These are phyloP conservation scores for Prionailurus viverrinus DNA, from an alignment of 2,113 vertebrate genomes.

Conservation along the genomic window DNA sequence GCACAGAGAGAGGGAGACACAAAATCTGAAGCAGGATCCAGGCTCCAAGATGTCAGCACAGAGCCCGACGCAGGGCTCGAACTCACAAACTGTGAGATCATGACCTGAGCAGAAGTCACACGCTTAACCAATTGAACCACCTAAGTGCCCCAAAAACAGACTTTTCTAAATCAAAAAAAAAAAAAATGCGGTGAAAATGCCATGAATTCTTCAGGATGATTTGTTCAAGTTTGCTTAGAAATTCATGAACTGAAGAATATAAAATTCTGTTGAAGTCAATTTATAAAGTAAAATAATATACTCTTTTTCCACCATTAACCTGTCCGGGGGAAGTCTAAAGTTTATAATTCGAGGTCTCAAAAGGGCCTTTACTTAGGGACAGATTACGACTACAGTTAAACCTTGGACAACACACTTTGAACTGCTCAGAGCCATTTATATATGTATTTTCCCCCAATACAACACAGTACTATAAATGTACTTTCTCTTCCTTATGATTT, in stretches of 20 bases:
- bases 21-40: too few species aligned
- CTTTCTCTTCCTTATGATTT: background rate
- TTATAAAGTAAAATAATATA: background rate
- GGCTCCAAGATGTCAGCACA: too few species aligned
- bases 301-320: background rate
- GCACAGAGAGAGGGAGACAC: too few species aligned
- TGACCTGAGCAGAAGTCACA: too few species aligned
- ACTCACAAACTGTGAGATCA: too few species aligned
- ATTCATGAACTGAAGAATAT: constrained; percentile 31
- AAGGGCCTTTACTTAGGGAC: background rate
- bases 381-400: background rate
- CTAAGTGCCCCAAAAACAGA: background rate
- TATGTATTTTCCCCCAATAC: background rate
- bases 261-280: constrained; percentile 9
- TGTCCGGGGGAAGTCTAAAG: background rate
- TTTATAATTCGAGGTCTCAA: background rate
- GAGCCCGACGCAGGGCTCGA: too few species aligned
- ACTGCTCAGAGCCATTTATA: background rate
- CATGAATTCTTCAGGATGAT: background rate
- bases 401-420: background rate
- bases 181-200: background rate
- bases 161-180: background rate
- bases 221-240: constrained; percentile 5
- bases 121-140: too few species aligned
- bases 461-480: background rate